These are phyloP conservation scores for Baccha elongata DNA, from an alignment of 2,888 invertebrate genomes.

Conservation along the genomic window DNA sequence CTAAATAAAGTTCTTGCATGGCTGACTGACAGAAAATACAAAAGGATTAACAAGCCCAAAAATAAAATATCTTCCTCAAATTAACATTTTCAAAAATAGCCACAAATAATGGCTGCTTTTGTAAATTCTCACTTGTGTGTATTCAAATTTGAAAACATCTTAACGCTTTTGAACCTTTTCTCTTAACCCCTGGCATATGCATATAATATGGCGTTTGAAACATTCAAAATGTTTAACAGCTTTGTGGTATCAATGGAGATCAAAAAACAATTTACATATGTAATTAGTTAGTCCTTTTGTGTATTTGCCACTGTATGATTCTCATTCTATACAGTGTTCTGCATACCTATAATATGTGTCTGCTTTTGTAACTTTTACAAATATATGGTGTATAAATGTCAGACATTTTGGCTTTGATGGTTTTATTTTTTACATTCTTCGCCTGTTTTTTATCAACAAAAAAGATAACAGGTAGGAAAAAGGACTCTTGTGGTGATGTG, in stretches of 20 bases:
- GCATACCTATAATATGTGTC: background rate
- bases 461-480: slow-evolving; percentile 31
- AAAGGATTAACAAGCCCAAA: slow-evolving; percentile 14
- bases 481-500: slow-evolving; percentile 31
- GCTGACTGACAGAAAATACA: slow-evolving; percentile 39
- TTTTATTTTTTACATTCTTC: slow-evolving; percentile 1
- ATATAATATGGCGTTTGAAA: slow-evolving; percentile 27
- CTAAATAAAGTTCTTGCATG: slow-evolving; percentile 46
- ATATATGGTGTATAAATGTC: slow-evolving; percentile 46
- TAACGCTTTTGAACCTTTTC: slow-evolving; percentile 61
- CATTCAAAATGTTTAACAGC: slow-evolving; percentile 71
- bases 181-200: slow-evolving; percentile 7
- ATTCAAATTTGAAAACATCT: slow-evolving; percentile 19
- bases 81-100: slow-evolving; percentile 70
- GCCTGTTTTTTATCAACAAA: too few species aligned
- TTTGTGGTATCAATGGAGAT: slow-evolving; percentile 75
- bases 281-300: slow-evolving; percentile 74
- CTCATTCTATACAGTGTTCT: background rate
- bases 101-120: slow-evolving; percentile 51
- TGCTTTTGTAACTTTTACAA: slow-evolving; percentile 20
- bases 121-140: slow-evolving; percentile 5
- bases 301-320: slow-evolving; percentile 27
- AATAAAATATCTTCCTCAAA: slow-evolving; percentile 29
- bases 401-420: slow-evolving; percentile 34
- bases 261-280: slow-evolving; percentile 75